Base-by-base conservation (phyloP, 92 coral and sea anemone species). In the Ricordea florida region DNA sequence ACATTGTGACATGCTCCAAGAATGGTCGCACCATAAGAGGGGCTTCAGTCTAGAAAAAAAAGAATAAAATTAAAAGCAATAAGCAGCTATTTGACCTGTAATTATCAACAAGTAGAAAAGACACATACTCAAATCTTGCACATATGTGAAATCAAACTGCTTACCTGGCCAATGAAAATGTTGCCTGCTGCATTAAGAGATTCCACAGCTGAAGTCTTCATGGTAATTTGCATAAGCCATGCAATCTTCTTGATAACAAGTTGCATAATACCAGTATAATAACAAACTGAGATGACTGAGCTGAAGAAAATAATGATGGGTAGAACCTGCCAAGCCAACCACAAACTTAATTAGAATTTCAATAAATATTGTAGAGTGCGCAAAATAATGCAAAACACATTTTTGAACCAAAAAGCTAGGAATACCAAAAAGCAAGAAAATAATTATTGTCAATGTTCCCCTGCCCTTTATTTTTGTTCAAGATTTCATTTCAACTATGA, bases 181-280 rank as follows among this genome's bases (percentile, higher is more conserved):
- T 93, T 93, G 2, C 96, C 93, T 15, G 98, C 98, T 5, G 98
- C 94, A 80, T 82, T 85, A 10, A 93, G 82, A 37, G 96, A 87
- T 67, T 93, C 98, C 2, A 93, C 98, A 9, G 85, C 98, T 41
- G 91, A 83, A 15, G 91, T 90, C 55, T 78, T 78, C 92, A 93
- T 89, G 37, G 98, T 93, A 15, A 81, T 67, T 80, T 93, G 98
- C 98, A 93, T 93, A 14, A 93, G 84, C 98, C 98, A 93, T 3
- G 98, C 98, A 42, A 93, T 69, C 59, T 93, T 93, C 44, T 89
- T 76, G 62, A 93, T 93, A 11, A 93, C 3, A 10, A 93, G 78
- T 16, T 89, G 92, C 93, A 93, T 91, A 21, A 87, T 69, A 1
- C 98, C 98, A 57, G 81, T 42, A 60, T 87, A 91, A 45, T 93